Percentiles rank a stretch among this genome's conserved stretches.
Conservation (phyloP, 2,113 vertebrate genomes). For the Otis tarda region DNA sequence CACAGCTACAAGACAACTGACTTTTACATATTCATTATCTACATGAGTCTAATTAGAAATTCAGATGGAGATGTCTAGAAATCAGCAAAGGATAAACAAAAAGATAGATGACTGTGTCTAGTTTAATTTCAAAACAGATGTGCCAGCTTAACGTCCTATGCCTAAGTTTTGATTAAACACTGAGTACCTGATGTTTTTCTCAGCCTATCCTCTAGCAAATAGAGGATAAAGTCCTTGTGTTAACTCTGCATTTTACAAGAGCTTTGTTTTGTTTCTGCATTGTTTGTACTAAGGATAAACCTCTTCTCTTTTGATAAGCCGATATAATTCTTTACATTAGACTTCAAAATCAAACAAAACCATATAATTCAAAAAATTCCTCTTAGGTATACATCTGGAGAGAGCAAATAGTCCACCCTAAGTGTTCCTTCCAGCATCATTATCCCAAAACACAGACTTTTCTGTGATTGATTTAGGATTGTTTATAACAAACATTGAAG, state of each 20-base stretch:
- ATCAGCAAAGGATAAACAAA: constrained; percentile 18
- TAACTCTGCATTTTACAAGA: not conserved
- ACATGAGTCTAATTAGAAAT: not conserved
- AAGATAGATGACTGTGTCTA: not conserved
- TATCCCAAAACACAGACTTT: not conserved
- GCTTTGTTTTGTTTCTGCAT: not conserved
- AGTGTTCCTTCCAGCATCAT: not conserved
- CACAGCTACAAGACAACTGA: not conserved
- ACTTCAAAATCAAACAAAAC: not conserved
- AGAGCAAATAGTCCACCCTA: not conserved
- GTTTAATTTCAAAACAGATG: constrained; percentile 6
- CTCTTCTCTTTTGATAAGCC: not conserved
- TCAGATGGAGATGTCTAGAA: not conserved
- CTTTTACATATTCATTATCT: not conserved
- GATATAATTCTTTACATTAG: not conserved
- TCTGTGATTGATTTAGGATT: not conserved
- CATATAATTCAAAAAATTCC: not conserved
- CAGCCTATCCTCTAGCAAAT: not conserved
- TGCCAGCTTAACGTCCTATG: not conserved
- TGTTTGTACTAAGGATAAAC: not conserved
- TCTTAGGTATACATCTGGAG: not conserved
- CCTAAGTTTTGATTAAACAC: not conserved
- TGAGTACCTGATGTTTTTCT: not conserved
- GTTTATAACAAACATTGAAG: not conserved
- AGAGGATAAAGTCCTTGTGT: not conserved